Base-by-base conservation (phyloP, 2,888 invertebrate species). In the Nudaria mundana region DNA sequence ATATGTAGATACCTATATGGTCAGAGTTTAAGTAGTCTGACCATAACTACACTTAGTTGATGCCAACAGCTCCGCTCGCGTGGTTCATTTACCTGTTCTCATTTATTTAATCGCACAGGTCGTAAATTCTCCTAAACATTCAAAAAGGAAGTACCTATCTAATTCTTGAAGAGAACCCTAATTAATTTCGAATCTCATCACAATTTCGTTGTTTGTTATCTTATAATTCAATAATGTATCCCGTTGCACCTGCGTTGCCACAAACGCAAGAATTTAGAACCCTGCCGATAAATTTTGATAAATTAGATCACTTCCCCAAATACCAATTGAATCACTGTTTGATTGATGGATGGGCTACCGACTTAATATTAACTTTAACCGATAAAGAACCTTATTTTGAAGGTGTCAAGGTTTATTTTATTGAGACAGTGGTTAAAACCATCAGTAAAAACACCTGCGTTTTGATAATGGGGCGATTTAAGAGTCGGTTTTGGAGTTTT, bases 251-350 rank as follows among this genome's bases (percentile, higher is more conserved):
- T 66, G 71, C 32, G 52, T 37, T 37, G 25, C 56, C 34, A 36
- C 48, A 44, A 53, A 34, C 40, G 37, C 40, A 63, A 59, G 52
- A 56, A 66, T 60, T 58, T 54, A 48, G 57, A 57, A 40, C 59
- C 48, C 47, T 36, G 39, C 31, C 53, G 55, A 67, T 65, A 66
- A 65, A 71, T 64, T 68, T 65, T 71, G 71, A 72, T 71, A 70
- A 72, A 74, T 73, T 67, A 61, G 52, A 65, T 65, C 65, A 66
- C 59, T 66, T 65, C 62, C 62, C 61, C 60, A 57, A 59, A 63
- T 58, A 56, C 48, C 66, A 58, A 66, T 71, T 63, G 59, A 63
- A 66, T 54, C 49, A 53, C 48, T 40, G 51, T 48, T 57, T 38
- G 40, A 54, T 59, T 72, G 72, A 73, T 73, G 57, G 66, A 74